phyloP scores from a whole-genome alignment of 2,888 invertebrate species.

The Leucoma salicis region DNA sequence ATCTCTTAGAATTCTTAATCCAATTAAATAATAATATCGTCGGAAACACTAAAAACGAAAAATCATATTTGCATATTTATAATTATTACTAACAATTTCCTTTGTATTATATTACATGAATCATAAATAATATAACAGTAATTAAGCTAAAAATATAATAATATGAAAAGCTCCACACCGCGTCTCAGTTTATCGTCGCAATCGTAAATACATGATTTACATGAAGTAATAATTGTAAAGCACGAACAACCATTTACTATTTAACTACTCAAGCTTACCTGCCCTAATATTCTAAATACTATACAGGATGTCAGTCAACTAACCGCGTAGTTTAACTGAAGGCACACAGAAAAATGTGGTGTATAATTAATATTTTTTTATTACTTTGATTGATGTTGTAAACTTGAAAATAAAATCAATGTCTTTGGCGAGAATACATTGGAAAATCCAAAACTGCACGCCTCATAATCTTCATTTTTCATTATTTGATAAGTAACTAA shows the following conservation, averaged over 20 bases:
- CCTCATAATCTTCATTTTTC: too few relatives aligned
- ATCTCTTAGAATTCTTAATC: background rate
- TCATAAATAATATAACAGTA: background rate
- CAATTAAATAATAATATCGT: background rate
- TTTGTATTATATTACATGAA: background rate
- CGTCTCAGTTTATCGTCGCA: background rate
- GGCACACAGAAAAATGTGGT: too few relatives aligned
- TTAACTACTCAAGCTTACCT: conserved; percentile 5
- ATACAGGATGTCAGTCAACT: too few relatives aligned
- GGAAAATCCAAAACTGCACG: too few relatives aligned
- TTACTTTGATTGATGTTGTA: too few relatives aligned
- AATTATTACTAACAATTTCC: background rate
- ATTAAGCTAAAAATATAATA: background rate
- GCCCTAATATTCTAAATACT: too few relatives aligned
- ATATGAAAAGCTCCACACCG: background rate
- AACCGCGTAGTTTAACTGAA: too few relatives aligned
- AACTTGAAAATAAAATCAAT: too few relatives aligned
- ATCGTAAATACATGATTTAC: background rate
- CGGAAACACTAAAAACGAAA: background rate
- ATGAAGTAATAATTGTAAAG: conserved; percentile 9
- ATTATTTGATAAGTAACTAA: too few relatives aligned
- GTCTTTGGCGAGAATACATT: too few relatives aligned
- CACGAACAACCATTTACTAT: conserved; percentile 11
- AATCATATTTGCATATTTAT: background rate
- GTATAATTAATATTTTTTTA: too few relatives aligned